These are phyloP conservation scores for Capitella teleta DNA, from an alignment of 1,140 invertebrate genomes.

Conservation along the genomic window DNA sequence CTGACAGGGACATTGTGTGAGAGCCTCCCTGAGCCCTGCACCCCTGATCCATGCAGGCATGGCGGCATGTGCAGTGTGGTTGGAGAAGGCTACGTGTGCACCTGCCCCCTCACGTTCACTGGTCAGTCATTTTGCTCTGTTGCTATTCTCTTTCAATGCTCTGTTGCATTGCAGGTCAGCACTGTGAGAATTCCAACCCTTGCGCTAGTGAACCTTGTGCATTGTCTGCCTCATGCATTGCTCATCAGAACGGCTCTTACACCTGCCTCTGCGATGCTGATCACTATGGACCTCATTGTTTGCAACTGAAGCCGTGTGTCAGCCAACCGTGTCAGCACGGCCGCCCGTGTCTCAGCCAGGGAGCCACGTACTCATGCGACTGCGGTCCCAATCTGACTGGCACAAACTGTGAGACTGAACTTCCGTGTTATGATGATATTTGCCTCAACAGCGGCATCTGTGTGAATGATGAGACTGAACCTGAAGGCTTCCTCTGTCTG, in stretches of 20 bases:
- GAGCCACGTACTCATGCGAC: constrained; percentile 48
- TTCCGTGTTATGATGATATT: constrained; percentile 4
- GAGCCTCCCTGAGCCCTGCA: constrained; percentile 4
- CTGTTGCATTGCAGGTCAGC: constrained; percentile 24
- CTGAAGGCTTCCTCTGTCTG: constrained; percentile 83
- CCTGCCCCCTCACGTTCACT: constrained; percentile 11
- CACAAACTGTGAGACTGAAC: constrained; percentile 2
- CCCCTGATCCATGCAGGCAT: constrained; percentile 9
- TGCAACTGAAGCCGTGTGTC: constrained; percentile 1
- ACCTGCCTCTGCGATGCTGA: constrained; percentile 73
- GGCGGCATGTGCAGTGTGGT: constrained; percentile 9
- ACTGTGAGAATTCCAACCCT: constrained; percentile 21
- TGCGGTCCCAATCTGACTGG: constrained; percentile 79
- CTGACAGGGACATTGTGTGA: constrained; percentile 5
- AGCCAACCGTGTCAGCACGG: constrained; percentile 57
- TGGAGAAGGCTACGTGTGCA: constrained; percentile 7
- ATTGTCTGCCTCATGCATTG: neutral
- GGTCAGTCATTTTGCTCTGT: constrained; percentile 1
- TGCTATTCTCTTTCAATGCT: neutral
- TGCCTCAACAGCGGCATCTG: constrained; percentile 9
- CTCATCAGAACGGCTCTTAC: neutral
- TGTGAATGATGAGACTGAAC: constrained; percentile 58
- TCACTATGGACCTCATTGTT: constrained; percentile 52
- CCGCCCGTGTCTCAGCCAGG: constrained; percentile 55
- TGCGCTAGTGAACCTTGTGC: constrained; percentile 11